Evolutionary conservation across 2,888 invertebrate genomes (phyloP).

Genomic region (Notodonta ziczac): DNA sequence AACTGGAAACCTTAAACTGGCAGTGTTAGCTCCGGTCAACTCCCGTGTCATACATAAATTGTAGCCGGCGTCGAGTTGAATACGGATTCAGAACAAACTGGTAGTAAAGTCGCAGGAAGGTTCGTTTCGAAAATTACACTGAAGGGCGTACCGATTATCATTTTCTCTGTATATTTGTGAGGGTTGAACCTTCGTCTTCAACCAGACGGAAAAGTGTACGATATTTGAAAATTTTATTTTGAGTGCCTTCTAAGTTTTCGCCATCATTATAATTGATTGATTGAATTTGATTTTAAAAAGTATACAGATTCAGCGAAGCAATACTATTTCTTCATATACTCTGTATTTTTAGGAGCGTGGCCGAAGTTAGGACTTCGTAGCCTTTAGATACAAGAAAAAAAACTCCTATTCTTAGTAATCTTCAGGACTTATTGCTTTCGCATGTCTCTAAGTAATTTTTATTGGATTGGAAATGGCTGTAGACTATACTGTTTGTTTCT

Average conservation of each 20-base stretch:
- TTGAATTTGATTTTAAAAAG: too few species aligned
- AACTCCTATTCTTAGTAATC: too few species aligned
- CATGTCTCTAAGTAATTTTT: too few species aligned
- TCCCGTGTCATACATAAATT: slow-evolving; percentile 25
- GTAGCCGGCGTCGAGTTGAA: slow-evolving; percentile 8
- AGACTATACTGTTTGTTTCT: too few species aligned
- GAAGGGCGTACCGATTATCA: slow-evolving; percentile 32
- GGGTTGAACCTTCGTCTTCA: slow-evolving; percentile 26
- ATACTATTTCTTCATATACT: too few species aligned
- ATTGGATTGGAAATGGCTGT: too few species aligned
- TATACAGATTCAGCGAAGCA: too few species aligned
- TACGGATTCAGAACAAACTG: slow-evolving; percentile 2
- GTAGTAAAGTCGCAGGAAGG: slow-evolving; percentile 8
- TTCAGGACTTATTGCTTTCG: too few species aligned
- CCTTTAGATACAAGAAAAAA: too few species aligned
- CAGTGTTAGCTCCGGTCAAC: slow-evolving; percentile 21
- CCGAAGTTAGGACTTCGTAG: too few species aligned
- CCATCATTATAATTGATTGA: too few species aligned
- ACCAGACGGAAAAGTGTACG: slow-evolving; percentile 15
- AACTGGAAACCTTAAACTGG: slow-evolving; percentile 19
- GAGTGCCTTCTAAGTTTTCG: not conserved
- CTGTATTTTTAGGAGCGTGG: too few species aligned
- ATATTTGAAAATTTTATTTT: slow-evolving; percentile 16
- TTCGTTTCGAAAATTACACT: slow-evolving; percentile 28
- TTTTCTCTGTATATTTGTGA: slow-evolving; percentile 31